Percentiles rank a stretch among this genome's conserved stretches.
Evolutionary conservation across 2,888 invertebrate species (phyloP).

Genomic region (Morpho achilles): DNA sequence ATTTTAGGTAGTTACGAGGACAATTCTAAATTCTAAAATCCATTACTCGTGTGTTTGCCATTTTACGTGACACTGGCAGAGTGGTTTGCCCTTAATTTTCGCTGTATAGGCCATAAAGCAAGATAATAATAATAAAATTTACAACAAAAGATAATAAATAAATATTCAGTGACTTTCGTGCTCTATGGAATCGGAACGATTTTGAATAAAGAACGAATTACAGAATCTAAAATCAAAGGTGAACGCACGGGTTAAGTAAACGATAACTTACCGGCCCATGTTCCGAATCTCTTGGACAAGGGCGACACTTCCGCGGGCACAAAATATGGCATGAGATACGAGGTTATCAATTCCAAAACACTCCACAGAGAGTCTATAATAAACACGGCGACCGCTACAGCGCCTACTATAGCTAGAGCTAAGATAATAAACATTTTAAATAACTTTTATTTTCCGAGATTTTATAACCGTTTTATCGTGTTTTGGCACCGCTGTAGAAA

Average conservation of each 20-base stretch:
- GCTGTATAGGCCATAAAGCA: no score
- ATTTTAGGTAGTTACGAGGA: no score
- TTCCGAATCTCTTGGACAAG: slow-evolving; percentile 84
- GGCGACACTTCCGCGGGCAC: slow-evolving; percentile 80
- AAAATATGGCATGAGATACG: slow-evolving; percentile 83
- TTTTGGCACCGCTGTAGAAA: slow-evolving; percentile 18
- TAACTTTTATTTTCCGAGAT: background rate
- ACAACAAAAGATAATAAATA: no score
- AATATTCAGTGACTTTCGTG: no score
- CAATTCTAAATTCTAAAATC: no score
- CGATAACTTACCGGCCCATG: slow-evolving; percentile 89
- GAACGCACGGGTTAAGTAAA: background rate
- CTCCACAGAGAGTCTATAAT: slow-evolving; percentile 81
- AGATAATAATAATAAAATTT: no score
- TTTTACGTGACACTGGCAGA: no score
- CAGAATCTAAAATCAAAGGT: slow-evolving; percentile 6
- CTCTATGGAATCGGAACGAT: no score
- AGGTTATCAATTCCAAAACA: slow-evolving; percentile 76
- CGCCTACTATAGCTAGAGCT: slow-evolving; percentile 70
- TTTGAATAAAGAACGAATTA: background rate
- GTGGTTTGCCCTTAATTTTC: no score
- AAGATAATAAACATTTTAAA: slow-evolving; percentile 9
- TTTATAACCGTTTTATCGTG: slow-evolving; percentile 11
- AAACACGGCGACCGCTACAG: slow-evolving; percentile 65
- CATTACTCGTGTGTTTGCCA: no score